Base-by-base conservation (phyloP, 2,113 vertebrate genomes). In the Megaceryle torquata region DNA sequence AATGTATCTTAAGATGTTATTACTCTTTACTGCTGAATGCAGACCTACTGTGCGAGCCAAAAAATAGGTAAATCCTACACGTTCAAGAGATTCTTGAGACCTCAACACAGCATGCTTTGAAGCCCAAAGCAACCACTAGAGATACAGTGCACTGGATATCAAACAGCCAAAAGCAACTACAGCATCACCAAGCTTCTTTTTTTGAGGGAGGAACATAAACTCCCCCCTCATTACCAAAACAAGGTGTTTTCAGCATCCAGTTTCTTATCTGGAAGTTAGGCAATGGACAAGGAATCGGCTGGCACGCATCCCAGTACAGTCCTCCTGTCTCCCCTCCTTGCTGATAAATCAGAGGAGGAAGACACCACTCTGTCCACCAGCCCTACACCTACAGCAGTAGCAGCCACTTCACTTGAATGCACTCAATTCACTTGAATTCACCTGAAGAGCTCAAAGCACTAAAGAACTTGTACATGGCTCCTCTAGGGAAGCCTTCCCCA, bases 231-330 rank as follows among this genome's bases (percentile, higher is more conserved):
- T 15, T 16, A 1, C 10, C n/a, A 46, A 61, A 76, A 4, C 3
- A 80, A 86, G 15, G 29, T 16, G 6, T 33, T 72, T 56, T 51
- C 39, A 77, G 39, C 35, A 86, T 26, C 8, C 19, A 24, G 1
- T 72, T 74, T 69, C 19, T 56, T 6, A 46, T 6, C 44, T 57
- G 24, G 15, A 88, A 60, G 5, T 24, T 53, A 51, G 53, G 8
- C 50, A 69, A 19, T 0, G 9, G 14, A 41, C 50, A 61, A 43
- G 10, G 20, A 60, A 33, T 8, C 39, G 57, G 53, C 17, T 79
- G 37, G 13, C 18, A 5, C 13, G 8, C 5, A 46, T 10, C 11
- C 37, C 6, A 35, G 19, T 13, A 28, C 0, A 0, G 35, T 18
- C 44, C 31, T 50, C 33, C 41, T 60, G 28, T 31, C 24, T 71